Base-by-base conservation (phyloP, 2,888 invertebrate species). In the Campoplex nolae region DNA sequence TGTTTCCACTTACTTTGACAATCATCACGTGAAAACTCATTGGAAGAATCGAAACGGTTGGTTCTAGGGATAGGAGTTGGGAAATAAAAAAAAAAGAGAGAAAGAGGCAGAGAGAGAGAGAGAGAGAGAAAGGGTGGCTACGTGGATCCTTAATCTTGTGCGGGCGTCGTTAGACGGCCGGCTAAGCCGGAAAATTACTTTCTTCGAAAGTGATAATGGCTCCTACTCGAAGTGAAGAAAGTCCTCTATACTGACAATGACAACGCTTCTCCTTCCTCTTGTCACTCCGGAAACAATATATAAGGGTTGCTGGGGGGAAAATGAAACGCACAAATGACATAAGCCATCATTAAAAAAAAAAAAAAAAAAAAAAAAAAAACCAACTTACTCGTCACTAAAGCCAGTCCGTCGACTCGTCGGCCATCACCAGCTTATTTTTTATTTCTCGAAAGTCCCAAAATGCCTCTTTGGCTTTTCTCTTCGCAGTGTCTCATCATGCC, bases 141-240 rank as follows among this genome's bases (percentile, higher is more conserved):
- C 11, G 45, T 0, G 76, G 78, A 85, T 82, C 88, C 87, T 89
- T 82, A 89, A 89, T 89, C 88, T 85, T 71, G 84, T 70, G 75
- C 80, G 23, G 23, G 86, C 83, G 79, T 83, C 85, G 76, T 86
- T 88, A 78, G 86, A 86, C 85, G 85, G 73, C 80, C 88, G 86
- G 88, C 85, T 89, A 82, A 90, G 87, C 88, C 77, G 86, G 91
- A 89, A 91, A 90, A 90, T 89, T 90, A 89, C 90, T 90, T 88
- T 87, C 89, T 84, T 89, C 85, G 85, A 82, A 62, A 86, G 88
- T 83, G 89, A 90, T 90, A 90, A 91, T 88, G 83, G 89, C 84
- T 85, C 77, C 23, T 23, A 23, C 48, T 56, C 35, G 81, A 82
- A 89, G 88, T 23, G 58, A 11, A 65, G 80, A 78, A 89, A 89